Evolutionary conservation across 2,888 invertebrate species (phyloP), one percentile per base, ranked within the genome.

Genomic region (Geotrupes spiniger): DNA sequence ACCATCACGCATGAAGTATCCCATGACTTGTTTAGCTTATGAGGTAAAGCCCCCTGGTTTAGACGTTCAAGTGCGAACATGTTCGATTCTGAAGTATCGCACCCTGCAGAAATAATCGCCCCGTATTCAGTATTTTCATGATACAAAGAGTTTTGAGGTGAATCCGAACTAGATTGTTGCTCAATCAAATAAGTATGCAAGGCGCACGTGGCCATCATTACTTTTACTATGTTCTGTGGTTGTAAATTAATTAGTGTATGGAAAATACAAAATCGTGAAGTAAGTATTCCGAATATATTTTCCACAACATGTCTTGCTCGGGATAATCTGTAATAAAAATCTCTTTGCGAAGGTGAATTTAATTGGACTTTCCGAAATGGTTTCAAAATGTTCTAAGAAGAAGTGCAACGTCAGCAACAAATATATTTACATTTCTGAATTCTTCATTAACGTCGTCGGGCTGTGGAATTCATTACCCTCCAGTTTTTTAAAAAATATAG

Each of bases 321-420:
- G 4, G 21, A 21, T 21, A 21, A 21, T 21, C n/a, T n/a, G 4
- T 3, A 21, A 6, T 36, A 15, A 36, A 17, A 38, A 38, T 17
- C 15, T 4, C 5, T 15, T 21, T 38, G 15, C 21, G 6, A 16
- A 4, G 10, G 2, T 11, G 11, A 17, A 21, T n/a, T 10, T 58
- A 60, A 53, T 42, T 49, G 50, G 27, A 38, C 48, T 49, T 51
- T 52, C 17, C 53, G 52, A 51, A 50, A 56, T 42, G 58, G 56
- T 52, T 60, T 61, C 26, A 59, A 45, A 44, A 59, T 58, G 6
- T 16, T 14, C 43, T 15, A 28, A 48, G 39, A 36, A 41, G 4
- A 33, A 49, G 46, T 10, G 46, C 38, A 27, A 38, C 47, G 21
- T 60, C 53, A 10, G 46, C 41, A 8, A 52, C 31, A 38, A 52